Percentiles rank a stretch among this genome's conserved stretches.
Evolutionary conservation across 2,888 invertebrate species (phyloP).

Genomic region (Tanaodytes sp.): DNA sequence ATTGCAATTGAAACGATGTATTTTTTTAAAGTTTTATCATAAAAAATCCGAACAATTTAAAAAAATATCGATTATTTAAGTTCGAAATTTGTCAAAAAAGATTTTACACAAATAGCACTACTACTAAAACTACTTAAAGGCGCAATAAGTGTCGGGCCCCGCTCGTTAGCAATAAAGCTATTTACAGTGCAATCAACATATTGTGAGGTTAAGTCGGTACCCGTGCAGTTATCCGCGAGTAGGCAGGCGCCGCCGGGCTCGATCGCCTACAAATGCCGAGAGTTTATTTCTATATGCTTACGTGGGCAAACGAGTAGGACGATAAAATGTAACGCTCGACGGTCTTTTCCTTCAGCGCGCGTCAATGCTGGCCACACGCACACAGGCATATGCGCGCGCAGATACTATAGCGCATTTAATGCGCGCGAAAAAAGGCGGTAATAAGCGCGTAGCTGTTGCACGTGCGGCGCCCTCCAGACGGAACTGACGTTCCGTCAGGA

Average conservation of each 20-base stretch:
- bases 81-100: constrained; percentile 19
- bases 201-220: constrained; percentile 53
- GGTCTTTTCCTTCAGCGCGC: constrained; percentile 27
- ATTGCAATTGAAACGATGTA: no score
- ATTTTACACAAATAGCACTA: no score
- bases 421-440: constrained; percentile 46
- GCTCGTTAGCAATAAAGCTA: constrained; percentile 51
- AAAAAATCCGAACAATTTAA: no score
- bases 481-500: no score
- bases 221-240: constrained; percentile 59
- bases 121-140: constrained; percentile 37
- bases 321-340: constrained; percentile 58
- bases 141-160: constrained; percentile 37
- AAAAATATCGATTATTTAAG: no score
- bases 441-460: constrained; percentile 55
- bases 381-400: constrained; percentile 39
- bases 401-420: constrained; percentile 18
- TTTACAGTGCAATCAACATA: constrained; percentile 54
- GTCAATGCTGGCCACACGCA: constrained; percentile 30
- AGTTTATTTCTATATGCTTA: constrained; percentile 58
- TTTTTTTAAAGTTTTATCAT: neutral
- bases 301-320: constrained; percentile 59
- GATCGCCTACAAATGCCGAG: constrained; percentile 63
- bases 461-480: constrained; percentile 58
- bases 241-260: constrained; percentile 66